Evolutionary conservation across 2,888 invertebrate genomes (phyloP).

Genomic region (Auanema freiburgensis): DNA sequence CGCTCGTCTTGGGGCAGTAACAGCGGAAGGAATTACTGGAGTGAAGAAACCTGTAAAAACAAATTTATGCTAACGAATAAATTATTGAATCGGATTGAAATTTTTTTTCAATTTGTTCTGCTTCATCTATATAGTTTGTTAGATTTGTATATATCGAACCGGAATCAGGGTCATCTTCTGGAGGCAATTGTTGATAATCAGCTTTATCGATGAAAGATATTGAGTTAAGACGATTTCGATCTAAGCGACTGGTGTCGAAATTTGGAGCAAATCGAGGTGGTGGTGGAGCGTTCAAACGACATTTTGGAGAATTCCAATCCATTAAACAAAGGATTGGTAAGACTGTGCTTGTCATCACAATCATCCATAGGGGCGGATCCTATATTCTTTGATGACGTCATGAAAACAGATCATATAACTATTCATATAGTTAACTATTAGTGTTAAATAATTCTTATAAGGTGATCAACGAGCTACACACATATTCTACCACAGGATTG

Average conservation of each 20-base stretch:
- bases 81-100: no score
- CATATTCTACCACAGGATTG: no score
- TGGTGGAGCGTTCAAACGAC: constrained; percentile 52
- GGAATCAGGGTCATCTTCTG: neutral
- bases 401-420: no score
- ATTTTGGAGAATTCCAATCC: constrained; percentile 59
- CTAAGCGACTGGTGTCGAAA: constrained; percentile 20
- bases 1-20: constrained; percentile 17
- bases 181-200: neutral
- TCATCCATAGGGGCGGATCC: constrained; percentile 16
- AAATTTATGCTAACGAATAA: no score
- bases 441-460: no score
- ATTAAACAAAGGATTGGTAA: constrained; percentile 60
- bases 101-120: neutral
- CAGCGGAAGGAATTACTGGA: constrained; percentile 49
- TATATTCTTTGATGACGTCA: constrained; percentile 4
- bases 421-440: no score
- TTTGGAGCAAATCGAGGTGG: constrained; percentile 57
- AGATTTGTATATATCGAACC: constrained; percentile 1
- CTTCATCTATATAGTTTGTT: constrained; percentile 2
- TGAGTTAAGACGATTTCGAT: neutral
- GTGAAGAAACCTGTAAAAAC: constrained; percentile 60
- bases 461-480: no score
- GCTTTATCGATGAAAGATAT: constrained; percentile 5
- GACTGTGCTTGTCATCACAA: constrained; percentile 44